Evolutionary conservation across 2,113 vertebrate species (phyloP).

Genomic region (Mormoops blainvillei): DNA sequence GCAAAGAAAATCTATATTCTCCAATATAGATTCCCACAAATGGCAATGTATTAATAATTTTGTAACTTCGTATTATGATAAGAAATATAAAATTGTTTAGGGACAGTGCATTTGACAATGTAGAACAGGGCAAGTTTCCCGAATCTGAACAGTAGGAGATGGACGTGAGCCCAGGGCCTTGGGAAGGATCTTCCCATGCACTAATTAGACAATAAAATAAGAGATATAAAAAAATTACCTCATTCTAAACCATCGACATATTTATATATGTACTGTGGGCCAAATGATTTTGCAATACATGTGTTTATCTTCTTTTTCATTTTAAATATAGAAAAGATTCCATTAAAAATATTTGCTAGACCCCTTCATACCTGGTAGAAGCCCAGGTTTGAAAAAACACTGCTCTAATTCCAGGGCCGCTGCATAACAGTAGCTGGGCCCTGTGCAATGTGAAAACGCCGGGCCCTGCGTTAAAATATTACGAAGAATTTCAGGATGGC

Average conservation of each 20-base stretch:
- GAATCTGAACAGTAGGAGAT: not conserved
- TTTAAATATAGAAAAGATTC: not conserved
- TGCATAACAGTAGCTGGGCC: not conserved
- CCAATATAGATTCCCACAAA: not conserved
- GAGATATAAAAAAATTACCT: not conserved
- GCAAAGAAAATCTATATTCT: not conserved
- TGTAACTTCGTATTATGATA: not conserved
- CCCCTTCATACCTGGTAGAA: not conserved
- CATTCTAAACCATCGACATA: not conserved
- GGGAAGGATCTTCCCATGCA: not conserved
- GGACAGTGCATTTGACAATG: not conserved
- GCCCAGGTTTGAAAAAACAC: not conserved
- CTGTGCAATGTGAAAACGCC: not conserved
- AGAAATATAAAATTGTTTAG: not conserved
- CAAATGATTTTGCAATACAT: not conserved
- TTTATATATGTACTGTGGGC: not conserved
- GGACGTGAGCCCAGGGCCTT: not conserved
- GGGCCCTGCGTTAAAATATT: not conserved
- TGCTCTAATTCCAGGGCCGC: not conserved
- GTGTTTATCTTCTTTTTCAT: not conserved
- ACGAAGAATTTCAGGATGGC: not conserved
- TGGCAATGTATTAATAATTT: not conserved
- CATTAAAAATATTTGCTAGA: not conserved
- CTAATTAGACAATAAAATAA: not conserved
- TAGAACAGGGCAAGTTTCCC: not conserved